A percentile compares a stretch with the other conserved stretches of the same genome.
Evolutionary conservation across 1,140 invertebrate genomes (phyloP).

Genomic region (Zaprionus lachaisei): DNA sequence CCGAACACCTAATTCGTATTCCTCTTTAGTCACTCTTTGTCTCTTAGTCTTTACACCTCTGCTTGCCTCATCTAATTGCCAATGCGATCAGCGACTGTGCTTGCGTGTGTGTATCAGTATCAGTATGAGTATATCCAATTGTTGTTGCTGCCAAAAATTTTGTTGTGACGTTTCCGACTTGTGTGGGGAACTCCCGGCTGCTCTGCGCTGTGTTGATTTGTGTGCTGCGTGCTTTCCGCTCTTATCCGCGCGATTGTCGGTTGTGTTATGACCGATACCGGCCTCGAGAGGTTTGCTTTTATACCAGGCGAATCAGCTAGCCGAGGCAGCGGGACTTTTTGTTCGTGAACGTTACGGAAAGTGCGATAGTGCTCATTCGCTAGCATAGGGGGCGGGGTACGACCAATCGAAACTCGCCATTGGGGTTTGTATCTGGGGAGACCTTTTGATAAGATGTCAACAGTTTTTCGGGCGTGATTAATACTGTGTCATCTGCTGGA

Average conservation of each 20-base stretch:
- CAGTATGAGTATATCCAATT: conserved; percentile 58
- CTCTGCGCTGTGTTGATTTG: conserved; percentile 9
- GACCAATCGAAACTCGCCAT: conserved; percentile 14
- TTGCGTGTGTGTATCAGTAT: conserved; percentile 10
- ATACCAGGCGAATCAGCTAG: conserved; percentile 47
- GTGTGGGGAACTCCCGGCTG: conserved; percentile 53
- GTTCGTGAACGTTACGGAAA: conserved; percentile 19
- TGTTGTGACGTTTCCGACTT: conserved; percentile 34
- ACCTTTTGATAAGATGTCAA: conserved; percentile 45
- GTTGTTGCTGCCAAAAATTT: conserved; percentile 27
- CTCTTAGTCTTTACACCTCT: conserved; percentile 9
- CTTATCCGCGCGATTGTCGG: conserved; percentile 39
- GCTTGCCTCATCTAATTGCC: conserved; percentile 29
- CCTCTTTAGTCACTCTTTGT: conserved; percentile 30
- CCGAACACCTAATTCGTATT: conserved; percentile 34
- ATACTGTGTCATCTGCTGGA: conserved; percentile 11
- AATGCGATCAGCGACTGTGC: background rate
- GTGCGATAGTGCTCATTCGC: conserved; percentile 13
- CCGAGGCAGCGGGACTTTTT: conserved; percentile 59
- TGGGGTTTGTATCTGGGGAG: conserved; percentile 34
- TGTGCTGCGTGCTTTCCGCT: conserved; percentile 17
- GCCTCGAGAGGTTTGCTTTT: conserved; percentile 48
- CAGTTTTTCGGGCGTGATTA: conserved; percentile 37
- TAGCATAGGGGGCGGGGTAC: background rate
- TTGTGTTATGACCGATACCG: conserved; percentile 59